Conservation (phyloP, 1,140 invertebrate genomes). For the Harlomillsia oculata region DNA sequence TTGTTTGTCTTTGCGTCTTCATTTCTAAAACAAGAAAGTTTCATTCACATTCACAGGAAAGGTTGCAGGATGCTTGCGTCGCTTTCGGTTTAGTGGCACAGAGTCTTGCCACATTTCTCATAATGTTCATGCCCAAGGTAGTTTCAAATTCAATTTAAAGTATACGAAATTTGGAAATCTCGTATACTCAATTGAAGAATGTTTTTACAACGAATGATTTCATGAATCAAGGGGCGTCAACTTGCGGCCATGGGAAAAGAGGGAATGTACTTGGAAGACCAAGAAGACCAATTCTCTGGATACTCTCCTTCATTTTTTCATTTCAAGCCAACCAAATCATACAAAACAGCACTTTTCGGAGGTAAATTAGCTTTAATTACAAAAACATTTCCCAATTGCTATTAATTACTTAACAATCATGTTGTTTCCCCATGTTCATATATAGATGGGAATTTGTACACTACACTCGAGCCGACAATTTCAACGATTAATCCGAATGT, state of each 20-base stretch:
- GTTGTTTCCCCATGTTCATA: no score
- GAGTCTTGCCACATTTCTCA: conserved; percentile 69
- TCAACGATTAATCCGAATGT: conserved; percentile 70
- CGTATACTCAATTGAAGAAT: not conserved
- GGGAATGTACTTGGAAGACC: conserved; percentile 64
- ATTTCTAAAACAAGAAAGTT: not conserved
- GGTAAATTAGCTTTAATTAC: conserved; percentile 17
- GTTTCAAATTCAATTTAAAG: not conserved
- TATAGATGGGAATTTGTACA: conserved; percentile 64
- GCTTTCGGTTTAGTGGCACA: conserved; percentile 76
- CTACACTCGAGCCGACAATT: conserved; percentile 50
- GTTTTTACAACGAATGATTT: not conserved
- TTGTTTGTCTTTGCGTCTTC: not conserved
- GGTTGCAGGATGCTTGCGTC: conserved; percentile 67
- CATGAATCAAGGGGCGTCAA: conserved; percentile 60
- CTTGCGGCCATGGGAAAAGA: conserved; percentile 77
- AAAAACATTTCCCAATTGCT: not conserved
- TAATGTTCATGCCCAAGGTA: conserved; percentile 84
- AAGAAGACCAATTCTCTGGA: conserved; percentile 61
- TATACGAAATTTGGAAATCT: not conserved
- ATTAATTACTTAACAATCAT: no score
- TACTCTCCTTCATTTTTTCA: conserved; percentile 84
- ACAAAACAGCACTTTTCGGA: conserved; percentile 29
- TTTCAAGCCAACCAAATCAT: conserved; percentile 57
- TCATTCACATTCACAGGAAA: conserved; percentile 5